Percentiles rank a stretch among this genome's conserved stretches.
phyloP scores from a whole-genome alignment of 2,113 vertebrate genomes.

The Cromileptes altivelis region DNA sequence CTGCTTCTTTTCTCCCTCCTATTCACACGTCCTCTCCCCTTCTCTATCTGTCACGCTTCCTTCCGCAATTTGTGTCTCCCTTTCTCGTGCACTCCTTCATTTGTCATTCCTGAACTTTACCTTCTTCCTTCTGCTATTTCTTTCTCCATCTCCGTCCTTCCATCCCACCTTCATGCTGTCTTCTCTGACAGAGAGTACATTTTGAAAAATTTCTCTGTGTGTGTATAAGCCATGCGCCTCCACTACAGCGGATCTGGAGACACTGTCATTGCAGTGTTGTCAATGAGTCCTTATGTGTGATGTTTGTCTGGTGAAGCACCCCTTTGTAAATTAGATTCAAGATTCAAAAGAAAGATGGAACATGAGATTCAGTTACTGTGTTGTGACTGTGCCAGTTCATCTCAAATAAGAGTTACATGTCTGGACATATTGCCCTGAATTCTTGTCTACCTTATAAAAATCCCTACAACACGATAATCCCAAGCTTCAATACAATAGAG shows the following conservation, averaged over 20 bases:
- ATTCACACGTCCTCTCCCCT: constrained; percentile 57
- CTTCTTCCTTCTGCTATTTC: constrained; percentile 23
- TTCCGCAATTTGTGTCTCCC: constrained; percentile 50
- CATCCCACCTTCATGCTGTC: constrained; percentile 24
- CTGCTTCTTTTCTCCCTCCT: constrained; percentile 46
- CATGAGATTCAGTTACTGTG: not conserved
- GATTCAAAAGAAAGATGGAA: not conserved
- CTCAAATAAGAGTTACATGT: not conserved
- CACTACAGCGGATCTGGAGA: constrained; percentile 20
- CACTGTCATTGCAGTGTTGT: constrained; percentile 24
- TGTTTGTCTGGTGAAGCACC: constrained; percentile 13
- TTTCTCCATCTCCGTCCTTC: constrained; percentile 39
- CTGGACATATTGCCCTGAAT: not conserved
- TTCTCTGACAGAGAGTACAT: constrained; percentile 63
- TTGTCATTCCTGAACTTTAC: constrained; percentile 46
- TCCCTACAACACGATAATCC: not conserved
- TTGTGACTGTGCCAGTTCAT: not conserved
- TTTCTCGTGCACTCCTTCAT: constrained; percentile 34
- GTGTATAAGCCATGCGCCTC: constrained; percentile 26
- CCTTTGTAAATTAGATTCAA: not conserved
- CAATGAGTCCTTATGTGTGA: constrained; percentile 6
- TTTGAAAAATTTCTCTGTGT: constrained; percentile 61
- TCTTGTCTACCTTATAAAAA: constrained; percentile 15
- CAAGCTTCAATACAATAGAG: constrained; percentile 6
- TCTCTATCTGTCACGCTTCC: constrained; percentile 57